These are phyloP conservation scores for Semaprochilodus insignis DNA, from an alignment of 2,797 vertebrate species.

Conservation along the genomic window DNA sequence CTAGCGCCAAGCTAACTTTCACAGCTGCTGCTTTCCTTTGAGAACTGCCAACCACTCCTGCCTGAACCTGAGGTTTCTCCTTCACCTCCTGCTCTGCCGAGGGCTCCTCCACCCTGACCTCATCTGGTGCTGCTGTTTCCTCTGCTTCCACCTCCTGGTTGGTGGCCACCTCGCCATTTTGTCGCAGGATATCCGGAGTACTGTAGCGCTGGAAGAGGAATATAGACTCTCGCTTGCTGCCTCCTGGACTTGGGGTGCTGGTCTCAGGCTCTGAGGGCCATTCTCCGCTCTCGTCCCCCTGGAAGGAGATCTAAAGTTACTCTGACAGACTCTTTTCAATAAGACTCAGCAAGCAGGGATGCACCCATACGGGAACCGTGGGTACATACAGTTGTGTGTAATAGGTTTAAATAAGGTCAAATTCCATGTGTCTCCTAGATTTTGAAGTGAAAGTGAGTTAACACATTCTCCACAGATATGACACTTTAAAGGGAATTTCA, in stretches of 20 bases:
- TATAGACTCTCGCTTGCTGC: conserved; percentile 58
- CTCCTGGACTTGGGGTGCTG: conserved; percentile 34
- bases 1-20: conserved; percentile 71
- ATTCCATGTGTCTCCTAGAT: no score
- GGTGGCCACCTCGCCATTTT: conserved; percentile 61
- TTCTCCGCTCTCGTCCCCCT: conserved; percentile 57
- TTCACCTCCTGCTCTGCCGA: not conserved
- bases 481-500: no score
- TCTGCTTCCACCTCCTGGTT: conserved; percentile 32
- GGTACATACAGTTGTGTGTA: no score
- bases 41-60: conserved; percentile 53
- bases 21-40: conserved; percentile 59
- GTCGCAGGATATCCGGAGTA: conserved; percentile 81
- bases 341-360: no score
- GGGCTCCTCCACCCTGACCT: not conserved
- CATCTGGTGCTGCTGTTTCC: not conserved
- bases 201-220: conserved; percentile 65
- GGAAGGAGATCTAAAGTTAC: conserved; percentile 41
- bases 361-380: no score
- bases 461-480: no score
- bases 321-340: not conserved
- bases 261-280: conserved; percentile 51
- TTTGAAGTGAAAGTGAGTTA: no score
- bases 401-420: no score
- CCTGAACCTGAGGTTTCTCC: conserved; percentile 55